Base-by-base conservation (phyloP, 1,140 invertebrate genomes). In the Maniola jurtina region DNA sequence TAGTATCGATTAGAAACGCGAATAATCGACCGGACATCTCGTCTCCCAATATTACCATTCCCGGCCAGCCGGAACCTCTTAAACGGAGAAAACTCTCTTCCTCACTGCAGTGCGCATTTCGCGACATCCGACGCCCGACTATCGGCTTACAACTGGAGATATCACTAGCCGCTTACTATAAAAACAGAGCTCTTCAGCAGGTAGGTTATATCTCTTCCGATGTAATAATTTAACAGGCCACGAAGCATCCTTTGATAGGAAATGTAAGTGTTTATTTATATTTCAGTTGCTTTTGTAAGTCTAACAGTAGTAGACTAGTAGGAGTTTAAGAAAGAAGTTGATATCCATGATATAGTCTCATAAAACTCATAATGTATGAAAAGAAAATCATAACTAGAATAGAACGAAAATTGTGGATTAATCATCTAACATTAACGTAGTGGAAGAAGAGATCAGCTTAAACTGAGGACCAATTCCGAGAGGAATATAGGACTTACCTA, bases 11-110 rank as follows among this genome's bases (percentile, higher is more conserved):
- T 48, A 15, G 45, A 48, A 48, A 16, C 25, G 15, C 42, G 14
- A 9, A 25, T 9, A 52, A 16, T 0, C 14, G 58, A 7, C 5
- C 48, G 2, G 48, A 6, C 14, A 33, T 75, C 70, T 71, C 71
- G 61, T 11, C 42, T 77, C 71, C 71, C 68, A 76, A 77, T 77
- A 74, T 81, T 81, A 75, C 75, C 75, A 76, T 75, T 77, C 71
- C 60, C 56, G 70, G 68, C 16, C 36, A 80, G 55, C 76, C 84
- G 77, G 83, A 83, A 83, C 76, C 71, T 72, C 70, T n/a, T 64
- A 69, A 68, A 55, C 52, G 71, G 76, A 79, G 79, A 79, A 80
- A 83, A 63, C 66, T 74, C 42, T 68, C 60, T 55, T 64, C 66
- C 63, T 70, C 73, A 64, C 59, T 65, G 62, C 60, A 71, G 61